These are phyloP conservation scores for Mus minutoides DNA, from an alignment of 2,797 vertebrate genomes.

Conservation along the genomic window DNA sequence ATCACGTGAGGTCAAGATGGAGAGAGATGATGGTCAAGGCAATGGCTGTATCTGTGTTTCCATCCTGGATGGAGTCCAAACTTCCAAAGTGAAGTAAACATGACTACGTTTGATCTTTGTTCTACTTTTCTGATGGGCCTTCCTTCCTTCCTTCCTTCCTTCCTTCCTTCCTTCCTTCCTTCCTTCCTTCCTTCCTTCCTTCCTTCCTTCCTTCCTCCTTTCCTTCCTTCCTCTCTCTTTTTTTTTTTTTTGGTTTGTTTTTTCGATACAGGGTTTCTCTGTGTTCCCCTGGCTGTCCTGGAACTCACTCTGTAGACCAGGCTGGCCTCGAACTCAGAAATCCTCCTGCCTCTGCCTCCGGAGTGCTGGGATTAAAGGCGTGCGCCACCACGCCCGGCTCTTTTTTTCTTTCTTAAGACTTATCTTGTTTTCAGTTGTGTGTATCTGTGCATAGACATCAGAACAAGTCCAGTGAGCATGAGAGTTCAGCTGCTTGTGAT, in stretches of 20 bases:
- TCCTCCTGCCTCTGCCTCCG: too few species aligned
- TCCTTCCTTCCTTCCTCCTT: too few species aligned
- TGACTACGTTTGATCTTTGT: constrained; percentile 8
- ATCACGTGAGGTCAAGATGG: neutral
- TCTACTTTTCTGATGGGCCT: neutral
- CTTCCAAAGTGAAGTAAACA: constrained; percentile 14
- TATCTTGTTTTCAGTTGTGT: neutral
- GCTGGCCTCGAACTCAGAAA: too few species aligned
- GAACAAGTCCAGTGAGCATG: neutral
- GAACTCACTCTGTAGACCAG: too few species aligned
- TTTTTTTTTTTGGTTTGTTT: too few species aligned
- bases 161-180: neutral
- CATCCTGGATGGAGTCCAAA: neutral
- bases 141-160: neutral
- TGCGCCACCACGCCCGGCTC: too few species aligned
- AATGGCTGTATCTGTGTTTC: neutral
- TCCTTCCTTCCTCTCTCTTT: too few species aligned
- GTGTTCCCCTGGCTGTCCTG: too few species aligned
- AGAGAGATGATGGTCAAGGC: neutral
- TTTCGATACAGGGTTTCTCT: too few species aligned
- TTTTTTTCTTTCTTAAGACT: neutral
- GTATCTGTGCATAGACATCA: neutral
- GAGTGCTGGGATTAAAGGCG: too few species aligned
- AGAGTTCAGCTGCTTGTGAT: neutral
- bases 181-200: too few species aligned